A percentile compares a stretch with the other conserved stretches of the same genome.
Evolutionary conservation across 2,888 invertebrate species (phyloP).

Genomic region (Schrankia costaestrigalis): DNA sequence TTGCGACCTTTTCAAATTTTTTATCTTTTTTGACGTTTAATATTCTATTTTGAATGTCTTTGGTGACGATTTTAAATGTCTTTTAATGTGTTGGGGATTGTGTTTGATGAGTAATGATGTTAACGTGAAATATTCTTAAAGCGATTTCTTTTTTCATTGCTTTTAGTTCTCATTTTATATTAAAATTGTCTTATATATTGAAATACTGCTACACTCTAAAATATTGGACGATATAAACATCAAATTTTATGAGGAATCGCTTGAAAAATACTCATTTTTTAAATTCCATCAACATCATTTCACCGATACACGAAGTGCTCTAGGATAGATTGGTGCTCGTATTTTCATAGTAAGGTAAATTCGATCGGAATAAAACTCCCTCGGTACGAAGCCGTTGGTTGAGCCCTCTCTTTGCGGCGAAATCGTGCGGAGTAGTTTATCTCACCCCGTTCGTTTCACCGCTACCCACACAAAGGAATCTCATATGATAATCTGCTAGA

Average conservation of each 20-base stretch:
- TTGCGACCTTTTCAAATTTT: constrained; percentile 71
- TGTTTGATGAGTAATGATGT: constrained; percentile 41
- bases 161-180: too few species aligned
- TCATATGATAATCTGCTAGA: constrained; percentile 65
- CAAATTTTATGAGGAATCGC: not conserved
- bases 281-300: constrained; percentile 28
- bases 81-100: constrained; percentile 40
- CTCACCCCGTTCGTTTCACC: constrained; percentile 58
- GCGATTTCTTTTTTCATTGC: too few species aligned
- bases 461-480: constrained; percentile 57
- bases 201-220: too few species aligned
- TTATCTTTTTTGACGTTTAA: constrained; percentile 54
- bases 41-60: constrained; percentile 41
- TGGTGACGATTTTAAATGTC: constrained; percentile 42
- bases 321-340: constrained; percentile 36
- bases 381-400: constrained; percentile 50
- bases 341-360: constrained; percentile 63
- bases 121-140: constrained; percentile 14
- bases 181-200: too few species aligned
- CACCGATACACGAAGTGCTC: constrained; percentile 31
- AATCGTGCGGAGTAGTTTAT: constrained; percentile 74
- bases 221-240: too few species aligned
- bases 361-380: constrained; percentile 71
- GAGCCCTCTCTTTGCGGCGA: constrained; percentile 76
- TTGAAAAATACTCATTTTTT: constrained; percentile 17